phyloP scores from a whole-genome alignment of 2,888 invertebrate species.

The Lymantria dispar region DNA sequence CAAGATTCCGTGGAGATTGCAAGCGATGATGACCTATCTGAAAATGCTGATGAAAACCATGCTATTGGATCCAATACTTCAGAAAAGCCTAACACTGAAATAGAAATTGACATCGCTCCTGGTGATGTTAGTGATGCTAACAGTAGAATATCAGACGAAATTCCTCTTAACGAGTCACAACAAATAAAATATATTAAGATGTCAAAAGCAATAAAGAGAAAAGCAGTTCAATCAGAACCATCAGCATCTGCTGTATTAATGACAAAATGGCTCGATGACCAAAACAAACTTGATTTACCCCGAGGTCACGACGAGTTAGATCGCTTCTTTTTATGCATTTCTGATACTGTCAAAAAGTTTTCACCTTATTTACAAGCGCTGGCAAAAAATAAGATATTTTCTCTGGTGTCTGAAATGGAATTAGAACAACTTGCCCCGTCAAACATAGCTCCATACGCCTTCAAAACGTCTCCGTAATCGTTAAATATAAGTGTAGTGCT shows the following conservation, averaged over 20 bases:
- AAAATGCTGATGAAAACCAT: slow-evolving; percentile 4
- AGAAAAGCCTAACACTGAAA: neutral
- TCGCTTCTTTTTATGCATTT: slow-evolving; percentile 24
- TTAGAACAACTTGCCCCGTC: slow-evolving; percentile 13
- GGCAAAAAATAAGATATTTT: slow-evolving; percentile 22
- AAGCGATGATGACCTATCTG: slow-evolving; percentile 26
- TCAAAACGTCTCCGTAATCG: slow-evolving; percentile 13
- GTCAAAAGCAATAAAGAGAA: slow-evolving; percentile 6
- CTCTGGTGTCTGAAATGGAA: slow-evolving; percentile 17
- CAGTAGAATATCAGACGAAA: neutral
- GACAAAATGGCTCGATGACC: slow-evolving; percentile 7
- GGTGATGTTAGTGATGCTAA: too few relatives aligned
- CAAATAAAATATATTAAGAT: slow-evolving; percentile 5
- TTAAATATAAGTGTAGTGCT: slow-evolving; percentile 11
- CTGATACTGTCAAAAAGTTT: slow-evolving; percentile 27
- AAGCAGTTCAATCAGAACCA: slow-evolving; percentile 1
- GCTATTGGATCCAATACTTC: neutral
- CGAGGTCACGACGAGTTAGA: slow-evolving; percentile 18
- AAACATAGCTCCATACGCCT: slow-evolving; percentile 1
- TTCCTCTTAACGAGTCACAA: neutral
- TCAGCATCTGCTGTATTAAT: slow-evolving; percentile 15
- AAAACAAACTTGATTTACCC: slow-evolving; percentile 3
- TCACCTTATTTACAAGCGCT: slow-evolving; percentile 19
- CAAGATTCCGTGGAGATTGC: slow-evolving; percentile 18
- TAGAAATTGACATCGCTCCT: too few relatives aligned